A percentile compares a stretch with the other conserved stretches of the same genome.
Evolutionary conservation across 2,113 vertebrate species (phyloP).

Genomic region (Scolopax mira): DNA sequence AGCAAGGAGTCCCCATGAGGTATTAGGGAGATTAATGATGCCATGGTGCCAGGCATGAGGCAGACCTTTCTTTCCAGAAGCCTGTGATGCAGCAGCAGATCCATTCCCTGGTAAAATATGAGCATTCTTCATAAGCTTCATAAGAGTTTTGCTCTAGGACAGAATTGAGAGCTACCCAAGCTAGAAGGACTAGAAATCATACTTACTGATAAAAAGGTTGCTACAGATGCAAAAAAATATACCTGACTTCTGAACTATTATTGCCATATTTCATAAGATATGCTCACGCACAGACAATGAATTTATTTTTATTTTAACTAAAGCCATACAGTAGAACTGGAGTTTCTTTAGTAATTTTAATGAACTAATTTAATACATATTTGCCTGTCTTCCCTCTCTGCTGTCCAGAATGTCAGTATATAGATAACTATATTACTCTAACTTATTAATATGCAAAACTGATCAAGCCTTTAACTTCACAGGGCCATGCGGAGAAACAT

Average conservation of each 20-base stretch:
- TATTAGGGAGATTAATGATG: background rate
- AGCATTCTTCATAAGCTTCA: background rate
- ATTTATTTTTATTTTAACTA: background rate
- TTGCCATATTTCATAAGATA: background rate
- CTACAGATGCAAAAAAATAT: background rate
- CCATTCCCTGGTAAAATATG: background rate
- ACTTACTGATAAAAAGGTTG: background rate
- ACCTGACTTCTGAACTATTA: background rate
- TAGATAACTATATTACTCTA: background rate
- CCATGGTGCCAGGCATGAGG: background rate
- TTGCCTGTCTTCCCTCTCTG: background rate
- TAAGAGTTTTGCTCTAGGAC: background rate
- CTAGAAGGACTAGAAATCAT: background rate
- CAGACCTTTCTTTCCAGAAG: background rate
- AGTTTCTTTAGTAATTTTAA: background rate
- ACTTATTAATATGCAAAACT: background rate
- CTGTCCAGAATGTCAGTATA: background rate
- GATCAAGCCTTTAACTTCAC: background rate
- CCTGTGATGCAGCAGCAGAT: background rate
- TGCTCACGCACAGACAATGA: background rate
- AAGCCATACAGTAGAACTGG: background rate
- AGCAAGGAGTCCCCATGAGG: background rate
- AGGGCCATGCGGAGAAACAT: background rate
- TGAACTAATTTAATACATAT: background rate
- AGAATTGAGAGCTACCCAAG: background rate